These are phyloP conservation scores for Hybognathus amarus DNA, from an alignment of 2,797 vertebrate species.

Conservation along the genomic window DNA sequence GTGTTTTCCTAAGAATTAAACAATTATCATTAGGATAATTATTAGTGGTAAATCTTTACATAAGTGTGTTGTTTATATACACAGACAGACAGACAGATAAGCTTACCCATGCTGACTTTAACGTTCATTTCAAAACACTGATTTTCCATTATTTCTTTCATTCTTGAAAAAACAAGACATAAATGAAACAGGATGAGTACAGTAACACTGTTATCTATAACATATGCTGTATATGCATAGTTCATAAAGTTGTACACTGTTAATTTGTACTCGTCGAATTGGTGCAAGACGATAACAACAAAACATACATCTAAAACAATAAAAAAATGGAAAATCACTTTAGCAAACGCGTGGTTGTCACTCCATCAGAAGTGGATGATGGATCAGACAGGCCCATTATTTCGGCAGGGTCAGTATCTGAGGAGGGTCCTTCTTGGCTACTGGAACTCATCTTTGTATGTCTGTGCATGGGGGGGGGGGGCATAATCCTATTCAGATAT, in stretches of 20 bases:
- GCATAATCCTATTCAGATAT: neutral
- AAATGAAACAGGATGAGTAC: neutral
- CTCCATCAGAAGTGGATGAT: slow-evolving; percentile 31
- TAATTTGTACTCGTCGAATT: neutral
- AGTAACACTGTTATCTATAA: neutral
- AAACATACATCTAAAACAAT: neutral
- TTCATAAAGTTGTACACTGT: neutral
- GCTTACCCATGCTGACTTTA: slow-evolving; percentile 74
- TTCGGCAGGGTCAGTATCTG: neutral
- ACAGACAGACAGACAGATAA: too few relatives aligned
- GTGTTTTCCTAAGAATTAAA: slow-evolving; percentile 65
- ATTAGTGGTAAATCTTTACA: neutral
- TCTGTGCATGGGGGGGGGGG: neutral
- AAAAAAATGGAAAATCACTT: slow-evolving; percentile 36
- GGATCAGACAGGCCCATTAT: neutral
- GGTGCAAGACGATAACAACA: neutral
- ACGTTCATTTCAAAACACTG: slow-evolving; percentile 82
- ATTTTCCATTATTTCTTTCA: slow-evolving; percentile 79
- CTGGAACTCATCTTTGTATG: slow-evolving; percentile 46
- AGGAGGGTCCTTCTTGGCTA: neutral
- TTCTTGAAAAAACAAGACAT: slow-evolving; percentile 64
- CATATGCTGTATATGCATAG: neutral
- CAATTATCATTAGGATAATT: slow-evolving; percentile 2
- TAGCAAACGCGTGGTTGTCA: slow-evolving; percentile 46
- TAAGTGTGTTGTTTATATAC: neutral